Evolutionary conservation across 2,113 vertebrate genomes (phyloP).

Genomic region (Grantiella picta): DNA sequence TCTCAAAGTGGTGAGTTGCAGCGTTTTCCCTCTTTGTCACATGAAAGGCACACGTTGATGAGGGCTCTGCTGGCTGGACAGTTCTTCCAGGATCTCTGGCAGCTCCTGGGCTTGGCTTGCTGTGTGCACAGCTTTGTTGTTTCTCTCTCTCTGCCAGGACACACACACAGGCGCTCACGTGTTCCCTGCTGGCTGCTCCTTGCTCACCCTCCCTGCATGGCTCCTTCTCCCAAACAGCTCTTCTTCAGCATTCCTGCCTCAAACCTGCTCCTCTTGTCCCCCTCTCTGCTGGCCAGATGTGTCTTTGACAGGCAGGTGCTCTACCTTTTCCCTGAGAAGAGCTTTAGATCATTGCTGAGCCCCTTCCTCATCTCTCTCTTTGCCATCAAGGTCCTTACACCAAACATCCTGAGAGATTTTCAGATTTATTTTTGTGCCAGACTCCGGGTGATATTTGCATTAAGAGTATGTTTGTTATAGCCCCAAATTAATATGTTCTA

Average conservation of each 20-base stretch:
- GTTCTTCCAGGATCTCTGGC: not conserved
- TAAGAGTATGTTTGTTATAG: not conserved
- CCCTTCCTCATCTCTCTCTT: not conserved
- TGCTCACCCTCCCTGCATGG: not conserved
- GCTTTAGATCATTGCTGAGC: not conserved
- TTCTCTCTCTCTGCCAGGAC: not conserved
- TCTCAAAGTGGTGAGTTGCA: not conserved
- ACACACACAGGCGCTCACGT: not conserved
- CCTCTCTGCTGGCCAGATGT: not conserved
- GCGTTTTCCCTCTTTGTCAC: not conserved
- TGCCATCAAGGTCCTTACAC: not conserved
- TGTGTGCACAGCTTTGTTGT: not conserved
- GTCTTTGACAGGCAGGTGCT: not conserved
- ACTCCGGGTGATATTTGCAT: not conserved
- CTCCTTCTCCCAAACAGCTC: not conserved
- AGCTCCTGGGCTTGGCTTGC: not conserved
- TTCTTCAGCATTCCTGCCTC: not conserved
- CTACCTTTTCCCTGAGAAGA: not conserved
- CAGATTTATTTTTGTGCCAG: not conserved
- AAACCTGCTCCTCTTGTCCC: not conserved
- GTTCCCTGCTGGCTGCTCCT: not conserved
- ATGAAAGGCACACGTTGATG: not conserved
- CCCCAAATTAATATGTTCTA: accelerated
- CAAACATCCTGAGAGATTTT: not conserved
- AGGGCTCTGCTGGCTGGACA: not conserved